Conservation (phyloP, 1,140 invertebrate species). For the Hestina assimilis region DNA sequence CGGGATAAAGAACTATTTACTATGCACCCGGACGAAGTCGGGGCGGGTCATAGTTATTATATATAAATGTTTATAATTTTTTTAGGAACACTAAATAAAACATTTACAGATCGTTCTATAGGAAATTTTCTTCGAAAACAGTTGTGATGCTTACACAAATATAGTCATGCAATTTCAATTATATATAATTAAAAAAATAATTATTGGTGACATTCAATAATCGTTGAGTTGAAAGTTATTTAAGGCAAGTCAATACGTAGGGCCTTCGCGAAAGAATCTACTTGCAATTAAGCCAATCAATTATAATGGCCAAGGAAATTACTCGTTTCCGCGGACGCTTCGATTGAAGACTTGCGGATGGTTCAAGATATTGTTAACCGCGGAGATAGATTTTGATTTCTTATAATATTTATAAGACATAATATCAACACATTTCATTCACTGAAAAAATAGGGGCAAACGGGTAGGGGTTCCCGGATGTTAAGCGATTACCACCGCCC, state of each 20-base stretch:
- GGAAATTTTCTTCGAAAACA: too few relatives aligned
- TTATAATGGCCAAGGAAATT: conserved; percentile 73
- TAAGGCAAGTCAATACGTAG: not conserved
- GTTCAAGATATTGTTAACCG: conserved; percentile 17
- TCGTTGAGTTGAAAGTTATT: not conserved
- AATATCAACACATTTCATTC: not conserved
- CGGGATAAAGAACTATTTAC: too few relatives aligned
- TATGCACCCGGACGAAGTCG: too few relatives aligned
- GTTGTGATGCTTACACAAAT: not conserved
- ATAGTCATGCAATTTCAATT: not conserved
- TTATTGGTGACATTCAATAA: conserved; percentile 1
- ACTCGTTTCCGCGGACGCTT: conserved; percentile 60
- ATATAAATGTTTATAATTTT: too few relatives aligned
- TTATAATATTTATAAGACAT: not conserved
- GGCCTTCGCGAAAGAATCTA: conserved; percentile 58
- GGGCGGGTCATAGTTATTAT: too few relatives aligned
- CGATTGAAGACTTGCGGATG: conserved; percentile 34
- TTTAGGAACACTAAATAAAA: too few relatives aligned
- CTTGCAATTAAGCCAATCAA: conserved; percentile 71
- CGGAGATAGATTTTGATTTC: not conserved
- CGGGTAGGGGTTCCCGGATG: too few relatives aligned
- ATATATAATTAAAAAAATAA: not conserved
- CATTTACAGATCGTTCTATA: too few relatives aligned
- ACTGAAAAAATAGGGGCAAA: not conserved
- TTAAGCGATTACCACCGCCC: too few relatives aligned